A percentile compares a stretch with the other conserved stretches of the same genome.
Evolutionary conservation across 1,140 invertebrate species (phyloP).

Genomic region (Asbolus verrucosus): DNA sequence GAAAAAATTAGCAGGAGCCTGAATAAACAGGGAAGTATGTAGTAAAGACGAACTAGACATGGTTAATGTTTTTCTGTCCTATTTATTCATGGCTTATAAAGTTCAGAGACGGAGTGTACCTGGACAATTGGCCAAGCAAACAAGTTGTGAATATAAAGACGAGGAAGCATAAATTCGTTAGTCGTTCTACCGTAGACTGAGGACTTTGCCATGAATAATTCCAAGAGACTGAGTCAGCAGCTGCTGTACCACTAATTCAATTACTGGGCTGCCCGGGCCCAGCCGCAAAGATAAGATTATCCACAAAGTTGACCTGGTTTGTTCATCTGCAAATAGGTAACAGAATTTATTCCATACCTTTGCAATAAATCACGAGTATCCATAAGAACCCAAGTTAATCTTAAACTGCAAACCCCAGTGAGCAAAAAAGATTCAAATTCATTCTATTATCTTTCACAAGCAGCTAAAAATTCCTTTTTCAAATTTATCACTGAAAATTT

Average conservation of each 20-base stretch:
- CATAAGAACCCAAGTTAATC: not conserved
- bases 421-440: not conserved
- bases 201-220: constrained; percentile 34
- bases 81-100: constrained; percentile 28
- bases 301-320: constrained; percentile 4
- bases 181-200: not conserved
- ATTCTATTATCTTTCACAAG: not conserved
- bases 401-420: not conserved
- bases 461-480: not conserved
- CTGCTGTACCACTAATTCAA: constrained; percentile 23
- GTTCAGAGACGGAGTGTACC: not conserved
- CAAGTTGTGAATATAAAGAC: constrained; percentile 32
- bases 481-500: not conserved
- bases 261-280: constrained; percentile 9
- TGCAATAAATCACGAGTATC: not conserved
- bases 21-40: no score
- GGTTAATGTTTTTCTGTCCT: no score
- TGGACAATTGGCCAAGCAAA: constrained; percentile 21
- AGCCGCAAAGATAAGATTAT: constrained; percentile 28
- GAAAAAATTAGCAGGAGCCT: no score
- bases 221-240: constrained; percentile 28
- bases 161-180: constrained; percentile 31
- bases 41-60: no score
- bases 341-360: not conserved
- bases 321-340: not conserved